Evolutionary conservation across 2,888 invertebrate species (phyloP).

Genomic region (Tenthredo livida): DNA sequence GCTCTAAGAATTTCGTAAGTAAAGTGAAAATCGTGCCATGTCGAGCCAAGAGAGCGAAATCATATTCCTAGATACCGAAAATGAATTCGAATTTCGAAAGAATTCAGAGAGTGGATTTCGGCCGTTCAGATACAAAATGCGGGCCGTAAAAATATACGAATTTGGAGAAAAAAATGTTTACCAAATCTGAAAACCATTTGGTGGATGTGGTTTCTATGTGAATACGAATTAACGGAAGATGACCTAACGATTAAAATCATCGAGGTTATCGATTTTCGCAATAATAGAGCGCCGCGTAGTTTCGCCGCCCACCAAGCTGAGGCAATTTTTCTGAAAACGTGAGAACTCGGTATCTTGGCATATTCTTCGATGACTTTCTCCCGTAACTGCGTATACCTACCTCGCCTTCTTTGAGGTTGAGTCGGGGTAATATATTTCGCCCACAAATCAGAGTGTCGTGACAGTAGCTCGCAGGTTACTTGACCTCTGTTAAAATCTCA

Average conservation of each 20-base stretch:
- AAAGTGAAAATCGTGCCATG: not conserved
- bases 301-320: conserved; percentile 7
- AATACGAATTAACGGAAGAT: not conserved
- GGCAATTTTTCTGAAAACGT: conserved; percentile 21
- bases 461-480: conserved; percentile 42
- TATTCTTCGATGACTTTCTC: conserved; percentile 32
- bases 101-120: not conserved
- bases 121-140: not conserved
- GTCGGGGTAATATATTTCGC: conserved; percentile 45
- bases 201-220: not conserved
- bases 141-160: not conserved
- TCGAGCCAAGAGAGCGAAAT: not conserved
- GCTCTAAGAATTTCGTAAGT: not conserved
- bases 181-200: not conserved
- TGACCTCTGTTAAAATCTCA: conserved; percentile 37
- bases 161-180: not conserved
- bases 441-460: conserved; percentile 50
- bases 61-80: not conserved
- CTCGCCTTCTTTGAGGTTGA: conserved; percentile 35
- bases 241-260: not conserved
- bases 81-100: not conserved
- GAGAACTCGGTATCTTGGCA: conserved; percentile 32
- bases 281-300: not conserved
- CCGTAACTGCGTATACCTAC: conserved; percentile 1
- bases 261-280: not conserved